A percentile compares a stretch with the other conserved stretches of the same genome.
These are phyloP conservation scores for Zapornia atra DNA, from an alignment of 2,113 vertebrate species.

Conservation along the genomic window DNA sequence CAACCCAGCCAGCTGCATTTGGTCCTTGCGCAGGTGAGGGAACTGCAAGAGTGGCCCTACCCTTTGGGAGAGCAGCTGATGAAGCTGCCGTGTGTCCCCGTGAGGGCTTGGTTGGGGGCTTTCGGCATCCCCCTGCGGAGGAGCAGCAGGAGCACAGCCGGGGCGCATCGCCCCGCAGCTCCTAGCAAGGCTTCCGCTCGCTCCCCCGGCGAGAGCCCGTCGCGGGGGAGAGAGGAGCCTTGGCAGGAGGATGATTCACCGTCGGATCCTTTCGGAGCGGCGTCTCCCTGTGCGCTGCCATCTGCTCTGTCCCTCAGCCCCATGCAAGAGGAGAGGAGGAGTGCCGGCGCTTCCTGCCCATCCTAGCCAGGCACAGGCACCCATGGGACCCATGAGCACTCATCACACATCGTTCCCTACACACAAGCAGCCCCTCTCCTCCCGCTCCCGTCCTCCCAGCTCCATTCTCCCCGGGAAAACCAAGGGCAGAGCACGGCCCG, in stretches of 20 bases:
- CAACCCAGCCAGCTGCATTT: background rate
- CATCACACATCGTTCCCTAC: fast-evolving
- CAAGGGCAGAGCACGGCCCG: background rate
- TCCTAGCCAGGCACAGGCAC: background rate
- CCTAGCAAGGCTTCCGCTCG: fast-evolving
- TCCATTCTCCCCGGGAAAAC: background rate
- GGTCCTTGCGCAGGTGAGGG: background rate
- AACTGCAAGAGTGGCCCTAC: fast-evolving
- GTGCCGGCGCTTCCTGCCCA: background rate
- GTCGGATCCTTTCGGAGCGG: background rate
- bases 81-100: fast-evolving
- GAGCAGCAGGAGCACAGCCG: background rate
- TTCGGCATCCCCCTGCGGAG: background rate
- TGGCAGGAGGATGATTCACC: slow-evolving; percentile 32
- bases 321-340: background rate
- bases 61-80: background rate
- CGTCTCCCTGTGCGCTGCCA: background rate
- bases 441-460: fast-evolving
- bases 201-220: background rate
- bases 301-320: slow-evolving; percentile 33
- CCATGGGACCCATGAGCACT: background rate
- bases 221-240: slow-evolving; percentile 16
- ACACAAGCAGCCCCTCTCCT: background rate
- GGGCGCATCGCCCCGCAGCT: background rate
- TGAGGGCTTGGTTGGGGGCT: background rate